Evolutionary conservation across 2,888 invertebrate species (phyloP), one percentile per base, ranked within the genome.

Genomic region (Eupithecia exiguata): DNA sequence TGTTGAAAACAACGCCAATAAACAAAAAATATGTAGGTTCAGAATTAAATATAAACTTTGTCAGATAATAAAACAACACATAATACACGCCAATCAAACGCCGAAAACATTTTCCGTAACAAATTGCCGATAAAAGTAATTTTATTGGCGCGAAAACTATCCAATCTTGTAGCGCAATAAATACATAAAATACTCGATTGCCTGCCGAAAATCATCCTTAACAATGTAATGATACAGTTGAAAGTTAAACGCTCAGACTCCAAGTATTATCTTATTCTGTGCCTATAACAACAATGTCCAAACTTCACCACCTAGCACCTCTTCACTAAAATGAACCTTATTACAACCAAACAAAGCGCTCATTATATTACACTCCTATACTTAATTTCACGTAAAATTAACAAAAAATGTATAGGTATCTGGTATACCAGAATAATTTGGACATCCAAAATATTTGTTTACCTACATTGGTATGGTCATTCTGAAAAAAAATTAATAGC

Each of bases 111-210:
- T 75, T 72, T 71, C 74, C 69, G 71, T 77, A 77, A 79, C 77
- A 75, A 75, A 79, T 69, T 67, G 77, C 75, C 79, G 74, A 84
- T 85, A 84, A 84, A 82, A 84, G 77, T 78, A 81, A 78, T 83
- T 83, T 82, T 84, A 85, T 79, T 79, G 79, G 72, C 71, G 72
- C 70, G 78, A 80, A 79, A 80, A 84, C 85, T 82, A 83, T 81
- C 80, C 78, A 74, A 78, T 77, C 76, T 77, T 76, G 77, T 74
- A 74, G 72, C 73, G 75, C 76, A 76, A 80, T 82, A 80, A 81
- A 83, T 84, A 82, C 81, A 82, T 83, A 82, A 81, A 76, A 79
- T 46, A 40, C 74, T 71, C 67, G 68, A 73, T 72, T 77, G 74
- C 70, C 71, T 72, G 72, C 67, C 69, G 71, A 80, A 79, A 78